Evolutionary conservation across 2,888 invertebrate species (phyloP).

Genomic region (Hesperia comma): DNA sequence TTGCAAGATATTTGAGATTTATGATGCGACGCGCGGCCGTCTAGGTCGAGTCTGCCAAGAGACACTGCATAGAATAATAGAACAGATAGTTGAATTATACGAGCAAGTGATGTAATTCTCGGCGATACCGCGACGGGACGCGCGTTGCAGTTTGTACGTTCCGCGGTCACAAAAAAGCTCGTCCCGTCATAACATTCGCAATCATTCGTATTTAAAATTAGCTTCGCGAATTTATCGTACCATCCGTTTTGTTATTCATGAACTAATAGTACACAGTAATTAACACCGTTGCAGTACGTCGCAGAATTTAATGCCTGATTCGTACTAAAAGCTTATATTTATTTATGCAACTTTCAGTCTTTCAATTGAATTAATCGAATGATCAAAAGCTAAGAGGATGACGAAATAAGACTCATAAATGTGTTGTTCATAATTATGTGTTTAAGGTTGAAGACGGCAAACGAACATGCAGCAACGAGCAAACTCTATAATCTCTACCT

Average conservation of each 20-base stretch:
- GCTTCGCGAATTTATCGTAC: slow-evolving; percentile 6
- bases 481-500: no score
- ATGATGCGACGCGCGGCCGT: slow-evolving; percentile 30
- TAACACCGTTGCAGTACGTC: neutral
- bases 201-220: slow-evolving; percentile 25
- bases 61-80: slow-evolving; percentile 32
- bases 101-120: slow-evolving; percentile 16
- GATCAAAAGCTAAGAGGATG: no score
- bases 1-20: slow-evolving; percentile 29
- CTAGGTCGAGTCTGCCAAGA: slow-evolving; percentile 36
- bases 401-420: no score
- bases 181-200: slow-evolving; percentile 17
- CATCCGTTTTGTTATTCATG: slow-evolving; percentile 1
- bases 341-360: no score
- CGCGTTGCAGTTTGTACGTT: slow-evolving; percentile 23
- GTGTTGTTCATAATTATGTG: no score
- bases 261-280: slow-evolving; percentile 4
- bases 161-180: slow-evolving; percentile 26
- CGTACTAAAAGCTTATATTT: no score
- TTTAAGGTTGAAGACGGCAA: no score
- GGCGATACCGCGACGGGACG: slow-evolving; percentile 5
- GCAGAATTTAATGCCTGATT: neutral
- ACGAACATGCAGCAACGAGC: no score
- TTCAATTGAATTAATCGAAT: no score
- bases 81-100: slow-evolving; percentile 12